Evolutionary conservation across 2,888 invertebrate genomes (phyloP).

Genomic region (Athalia rosae): DNA sequence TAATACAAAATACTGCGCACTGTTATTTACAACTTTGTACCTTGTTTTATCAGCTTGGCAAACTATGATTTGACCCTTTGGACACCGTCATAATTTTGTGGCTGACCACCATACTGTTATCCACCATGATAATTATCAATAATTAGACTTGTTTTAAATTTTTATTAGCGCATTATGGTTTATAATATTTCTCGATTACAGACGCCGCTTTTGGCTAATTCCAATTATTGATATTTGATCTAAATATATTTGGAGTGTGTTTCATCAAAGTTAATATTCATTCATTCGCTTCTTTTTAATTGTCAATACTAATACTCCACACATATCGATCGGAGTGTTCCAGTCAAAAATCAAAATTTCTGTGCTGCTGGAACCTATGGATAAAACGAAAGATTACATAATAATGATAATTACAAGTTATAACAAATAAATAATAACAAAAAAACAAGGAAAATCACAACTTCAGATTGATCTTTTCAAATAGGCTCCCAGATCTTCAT

Average conservation of each 20-base stretch:
- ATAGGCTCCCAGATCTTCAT: conserved; percentile 47
- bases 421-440: conserved; percentile 71
- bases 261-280: conserved; percentile 18
- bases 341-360: conserved; percentile 42
- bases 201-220: conserved; percentile 39
- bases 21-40: conserved; percentile 57
- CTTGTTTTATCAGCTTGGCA: conserved; percentile 24
- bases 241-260: conserved; percentile 10
- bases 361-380: conserved; percentile 33
- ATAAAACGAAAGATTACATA: conserved; percentile 46
- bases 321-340: conserved; percentile 31
- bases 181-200: conserved; percentile 34
- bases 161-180: conserved; percentile 28
- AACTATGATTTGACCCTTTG: neutral
- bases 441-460: conserved; percentile 63
- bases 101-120: too few relatives aligned
- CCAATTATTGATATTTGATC: conserved; percentile 25
- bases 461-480: conserved; percentile 52
- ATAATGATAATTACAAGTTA: conserved; percentile 62
- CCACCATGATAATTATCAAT: neutral
- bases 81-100: neutral
- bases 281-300: conserved; percentile 4
- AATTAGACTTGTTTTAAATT: conserved; percentile 21
- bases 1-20: conserved; percentile 55
- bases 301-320: conserved; percentile 36